A percentile compares a stretch with the other conserved stretches of the same genome.
Evolutionary conservation across 2,888 invertebrate species (phyloP).

Genomic region (Catocala fraxini): DNA sequence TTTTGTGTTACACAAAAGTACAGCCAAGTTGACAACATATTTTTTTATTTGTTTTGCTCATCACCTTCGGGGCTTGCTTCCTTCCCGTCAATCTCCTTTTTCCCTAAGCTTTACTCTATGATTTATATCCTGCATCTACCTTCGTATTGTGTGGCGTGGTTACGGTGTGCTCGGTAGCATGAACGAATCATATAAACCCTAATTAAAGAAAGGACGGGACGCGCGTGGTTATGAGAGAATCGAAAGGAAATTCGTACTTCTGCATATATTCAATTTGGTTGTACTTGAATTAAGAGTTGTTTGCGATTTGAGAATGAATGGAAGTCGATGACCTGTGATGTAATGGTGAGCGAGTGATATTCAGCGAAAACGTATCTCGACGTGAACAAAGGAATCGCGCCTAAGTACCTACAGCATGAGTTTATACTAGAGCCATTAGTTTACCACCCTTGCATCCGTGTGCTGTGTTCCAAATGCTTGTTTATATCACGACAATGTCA

Average conservation of each 20-base stretch:
- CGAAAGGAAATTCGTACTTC: conserved; percentile 38
- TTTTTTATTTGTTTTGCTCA: conserved; percentile 68
- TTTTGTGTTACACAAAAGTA: conserved; percentile 66
- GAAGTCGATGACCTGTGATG: conserved; percentile 49
- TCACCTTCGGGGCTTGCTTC: conserved; percentile 75
- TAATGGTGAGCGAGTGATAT: conserved; percentile 81
- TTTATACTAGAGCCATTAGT: conserved; percentile 73
- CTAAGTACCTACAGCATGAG: conserved; percentile 75
- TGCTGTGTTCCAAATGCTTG: conserved; percentile 79
- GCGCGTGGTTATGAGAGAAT: conserved; percentile 40
- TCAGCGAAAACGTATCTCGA: conserved; percentile 78
- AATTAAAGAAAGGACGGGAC: conserved; percentile 27
- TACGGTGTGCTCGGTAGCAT: conserved; percentile 45
- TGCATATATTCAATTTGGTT: conserved; percentile 77
- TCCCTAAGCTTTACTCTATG: conserved; percentile 59
- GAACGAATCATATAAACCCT: conserved; percentile 29
- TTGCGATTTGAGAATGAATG: conserved; percentile 75
- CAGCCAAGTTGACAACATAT: conserved; percentile 77
- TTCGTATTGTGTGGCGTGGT: conserved; percentile 62
- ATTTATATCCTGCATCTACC: conserved; percentile 71
- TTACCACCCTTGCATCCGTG: conserved; percentile 80
- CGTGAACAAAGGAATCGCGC: conserved; percentile 61
- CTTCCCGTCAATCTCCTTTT: conserved; percentile 55
- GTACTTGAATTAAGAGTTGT: conserved; percentile 75
- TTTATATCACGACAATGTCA: conserved; percentile 57